Evolutionary conservation across 1,140 invertebrate genomes (phyloP).

Genomic region (Cherax destructor): DNA sequence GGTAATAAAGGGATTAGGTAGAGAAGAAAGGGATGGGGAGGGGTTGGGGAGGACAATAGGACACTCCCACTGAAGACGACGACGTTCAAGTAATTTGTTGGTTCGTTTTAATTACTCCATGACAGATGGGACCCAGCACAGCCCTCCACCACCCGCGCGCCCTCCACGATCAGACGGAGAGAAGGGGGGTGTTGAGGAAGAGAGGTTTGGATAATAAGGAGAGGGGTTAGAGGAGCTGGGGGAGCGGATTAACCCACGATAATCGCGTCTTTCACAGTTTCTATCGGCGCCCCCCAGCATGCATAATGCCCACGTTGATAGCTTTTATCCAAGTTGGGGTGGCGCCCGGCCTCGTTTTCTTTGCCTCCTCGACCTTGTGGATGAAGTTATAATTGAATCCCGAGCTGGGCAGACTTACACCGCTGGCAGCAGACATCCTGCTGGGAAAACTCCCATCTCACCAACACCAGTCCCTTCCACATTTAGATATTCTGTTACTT

Average conservation of each 20-base stretch:
- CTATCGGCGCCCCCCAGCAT: not conserved
- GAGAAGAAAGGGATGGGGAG: not conserved
- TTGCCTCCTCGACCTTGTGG: not conserved
- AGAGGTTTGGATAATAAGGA: not conserved
- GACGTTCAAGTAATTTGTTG: conserved; percentile 6
- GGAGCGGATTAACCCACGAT: not conserved
- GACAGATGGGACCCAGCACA: conserved; percentile 24
- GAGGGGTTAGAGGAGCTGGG: not conserved
- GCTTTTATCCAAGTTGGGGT: conserved; percentile 2
- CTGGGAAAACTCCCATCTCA: too few relatives aligned
- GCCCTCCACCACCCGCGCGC: too few relatives aligned
- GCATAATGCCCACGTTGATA: not conserved
- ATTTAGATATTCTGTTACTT: too few relatives aligned
- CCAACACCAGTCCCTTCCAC: too few relatives aligned
- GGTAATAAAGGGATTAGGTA: too few relatives aligned
- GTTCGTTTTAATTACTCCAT: conserved; percentile 38
- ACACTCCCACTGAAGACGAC: not conserved
- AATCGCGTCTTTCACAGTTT: not conserved
- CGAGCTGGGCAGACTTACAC: not conserved
- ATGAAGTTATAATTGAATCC: conserved; percentile 20
- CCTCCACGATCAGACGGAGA: not conserved
- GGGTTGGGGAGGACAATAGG: not conserved
- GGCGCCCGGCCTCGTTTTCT: not conserved
- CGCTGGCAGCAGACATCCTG: too few relatives aligned
- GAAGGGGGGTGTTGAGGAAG: not conserved